Base-by-base conservation (phyloP, 2,888 invertebrate species). In the Agrochola macilenta region DNA sequence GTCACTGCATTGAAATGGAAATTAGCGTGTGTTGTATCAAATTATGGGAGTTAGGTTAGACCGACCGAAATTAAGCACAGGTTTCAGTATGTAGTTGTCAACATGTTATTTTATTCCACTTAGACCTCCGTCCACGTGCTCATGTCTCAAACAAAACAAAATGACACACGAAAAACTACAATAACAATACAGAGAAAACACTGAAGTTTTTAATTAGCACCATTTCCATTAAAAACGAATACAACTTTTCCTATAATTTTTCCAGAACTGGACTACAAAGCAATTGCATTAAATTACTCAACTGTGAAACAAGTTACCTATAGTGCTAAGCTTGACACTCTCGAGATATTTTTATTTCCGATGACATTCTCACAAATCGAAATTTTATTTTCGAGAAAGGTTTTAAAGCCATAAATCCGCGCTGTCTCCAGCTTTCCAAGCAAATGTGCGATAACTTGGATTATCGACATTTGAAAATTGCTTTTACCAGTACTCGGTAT, bases 391-490 rank as follows among this genome's bases (percentile, higher is more conserved):
- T 68, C 70, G 49, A 46, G 78, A 75, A 71, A 78, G 72, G 57
- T 77, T 83, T 73, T 66, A 72, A 75, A 78, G 84, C 75, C 23
- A 81, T 84, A 84, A 84, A 84, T 84, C 70, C 57, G 23, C 68
- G 57, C 84, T 84, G 84, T 84, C 84, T 75, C 35, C 81, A 72
- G 65, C 43, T 81, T 81, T 78, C 68, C 73, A 81, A 78, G 81
- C 64, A 78, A 83, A 83, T 71, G 84, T 80, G 43, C 72, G 74
- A 84, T 81, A 78, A 81, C 66, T 81, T 69, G 81, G 83, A 84
- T 83, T 80, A 80, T 80, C 74, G 79, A 69, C 76, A 75, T 87
- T 85, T 75, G 74, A 76, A 80, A 84, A 82, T 85, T 75, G 76
- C 78, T 70, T 80, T 78, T 74, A 83, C 74, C 71, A 77, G 35